Base-by-base conservation (phyloP, 1,140 invertebrate genomes). In the Stegodyphus dumicola region DNA sequence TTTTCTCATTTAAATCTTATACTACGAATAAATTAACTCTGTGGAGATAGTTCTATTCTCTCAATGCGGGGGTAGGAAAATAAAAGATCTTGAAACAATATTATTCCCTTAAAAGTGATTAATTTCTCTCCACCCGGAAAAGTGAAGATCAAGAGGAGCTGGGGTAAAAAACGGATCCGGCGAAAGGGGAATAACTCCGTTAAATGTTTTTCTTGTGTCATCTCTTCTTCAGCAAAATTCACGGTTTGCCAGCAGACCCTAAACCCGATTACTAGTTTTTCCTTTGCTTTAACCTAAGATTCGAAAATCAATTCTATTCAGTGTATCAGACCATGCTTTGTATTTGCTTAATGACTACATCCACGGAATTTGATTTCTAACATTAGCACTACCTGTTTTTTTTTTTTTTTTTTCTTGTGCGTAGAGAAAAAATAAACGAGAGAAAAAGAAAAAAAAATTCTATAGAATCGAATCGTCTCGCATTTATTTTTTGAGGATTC, bases 311-410 rank as follows among this genome's bases (percentile, higher is more conserved):
- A 79, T 79, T 79, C 77, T 51, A 70, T 70, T 79, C 66, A 56
- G 53, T 54, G 77, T 10, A 79, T 17, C 77, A 53, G 77, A 70
- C 11, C 77, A 79, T 79, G 67, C 77, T 54, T 70, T 79, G 77
- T 79, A 79, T 79, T 79, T 79, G 53, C 66, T 79, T 79, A 79
- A 79, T 79, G 77, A 79, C 18, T 70, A 56, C 77, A 70, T 79
- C 67, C 70, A 2, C 66, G 7, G 52, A 79, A 54, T 79, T 79
- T 79, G 52, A 79, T 70, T 79, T 79, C 53, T 18, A 79, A 79
- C 53, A 79, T 56, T 79, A 79, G 65, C 49, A 33, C 48, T 67
- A 67, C 76, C 60, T 77, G 60, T 51, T 66, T 18, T 18, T 66
- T 77, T 77, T 77, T 67, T 51, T 66, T 18, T 18, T 66, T 77